These are phyloP conservation scores for Eriosoma lanigerum DNA, from an alignment of 1,140 invertebrate species.

Conservation along the genomic window DNA sequence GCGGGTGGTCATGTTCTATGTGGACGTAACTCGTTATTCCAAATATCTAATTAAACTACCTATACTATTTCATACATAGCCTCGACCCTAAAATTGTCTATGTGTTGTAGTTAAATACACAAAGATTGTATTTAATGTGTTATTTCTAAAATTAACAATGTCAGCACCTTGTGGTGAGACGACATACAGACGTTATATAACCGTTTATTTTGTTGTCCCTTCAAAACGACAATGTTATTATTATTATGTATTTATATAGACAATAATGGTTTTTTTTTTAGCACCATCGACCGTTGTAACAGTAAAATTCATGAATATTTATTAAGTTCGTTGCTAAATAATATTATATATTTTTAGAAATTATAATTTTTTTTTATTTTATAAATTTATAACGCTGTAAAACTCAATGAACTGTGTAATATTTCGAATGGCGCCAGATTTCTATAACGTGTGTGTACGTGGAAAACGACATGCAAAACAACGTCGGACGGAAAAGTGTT, in stretches of 20 bases:
- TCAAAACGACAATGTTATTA: neutral
- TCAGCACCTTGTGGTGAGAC: neutral
- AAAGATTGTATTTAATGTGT: neutral
- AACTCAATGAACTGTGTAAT: slow-evolving; percentile 36
- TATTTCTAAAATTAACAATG: neutral
- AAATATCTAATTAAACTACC: slow-evolving; percentile 41
- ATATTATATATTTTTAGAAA: slow-evolving; percentile 14
- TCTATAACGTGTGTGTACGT: neutral
- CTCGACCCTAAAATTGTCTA: slow-evolving; percentile 36
- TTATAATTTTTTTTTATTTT: slow-evolving; percentile 10
- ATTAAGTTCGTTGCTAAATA: neutral
- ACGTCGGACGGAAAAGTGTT: neutral
- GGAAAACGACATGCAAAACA: slow-evolving; percentile 36
- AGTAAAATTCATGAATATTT: too few species aligned
- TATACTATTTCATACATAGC: neutral
- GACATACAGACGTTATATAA: neutral
- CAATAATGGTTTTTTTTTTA: too few species aligned
- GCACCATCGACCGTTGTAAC: too few species aligned
- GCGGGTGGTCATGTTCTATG: slow-evolving; percentile 35
- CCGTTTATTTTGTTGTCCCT: neutral
- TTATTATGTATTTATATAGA: neutral
- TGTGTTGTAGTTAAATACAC: slow-evolving; percentile 8
- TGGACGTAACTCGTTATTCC: slow-evolving; percentile 41
- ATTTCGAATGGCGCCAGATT: slow-evolving; percentile 28
- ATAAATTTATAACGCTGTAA: slow-evolving; percentile 22